phyloP scores from a whole-genome alignment of 2,797 vertebrate genomes.

The Etheostoma perlongum region DNA sequence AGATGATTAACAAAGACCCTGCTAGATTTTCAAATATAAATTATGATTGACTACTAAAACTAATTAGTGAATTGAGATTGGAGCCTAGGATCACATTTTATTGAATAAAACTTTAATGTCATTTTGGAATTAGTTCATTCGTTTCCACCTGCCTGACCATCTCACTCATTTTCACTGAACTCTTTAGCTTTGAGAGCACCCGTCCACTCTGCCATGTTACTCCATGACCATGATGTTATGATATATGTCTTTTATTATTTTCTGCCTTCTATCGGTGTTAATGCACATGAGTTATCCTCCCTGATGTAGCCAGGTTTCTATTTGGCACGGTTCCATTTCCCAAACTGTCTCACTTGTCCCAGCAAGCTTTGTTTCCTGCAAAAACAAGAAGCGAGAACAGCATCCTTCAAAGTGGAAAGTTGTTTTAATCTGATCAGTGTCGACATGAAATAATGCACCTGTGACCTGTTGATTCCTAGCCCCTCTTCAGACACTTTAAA shows the following conservation, averaged over 20 bases:
- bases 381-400: slow-evolving; percentile 21
- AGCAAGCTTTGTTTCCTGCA: slow-evolving; percentile 48
- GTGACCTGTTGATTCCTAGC: slow-evolving; percentile 14
- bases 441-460: slow-evolving; percentile 9
- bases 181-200: slow-evolving; percentile 9
- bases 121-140: background rate
- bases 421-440: slow-evolving; percentile 26
- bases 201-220: slow-evolving; percentile 23
- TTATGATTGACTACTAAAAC: background rate
- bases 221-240: slow-evolving; percentile 13
- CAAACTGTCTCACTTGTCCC: slow-evolving; percentile 46
- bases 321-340: slow-evolving; percentile 63
- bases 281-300: slow-evolving; percentile 36
- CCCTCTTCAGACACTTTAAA: background rate
- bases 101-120: background rate
- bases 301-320: slow-evolving; percentile 55
- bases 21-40: background rate
- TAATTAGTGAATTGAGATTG: background rate
- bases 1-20: background rate
- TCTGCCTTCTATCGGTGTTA: slow-evolving; percentile 46
- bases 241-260: slow-evolving; percentile 58
- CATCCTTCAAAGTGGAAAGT: slow-evolving; percentile 8
- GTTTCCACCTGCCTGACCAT: slow-evolving; percentile 5
- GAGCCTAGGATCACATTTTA: background rate
- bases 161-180: background rate